phyloP scores from a whole-genome alignment of 2,888 invertebrate species.

The Quadroppia sp. region DNA sequence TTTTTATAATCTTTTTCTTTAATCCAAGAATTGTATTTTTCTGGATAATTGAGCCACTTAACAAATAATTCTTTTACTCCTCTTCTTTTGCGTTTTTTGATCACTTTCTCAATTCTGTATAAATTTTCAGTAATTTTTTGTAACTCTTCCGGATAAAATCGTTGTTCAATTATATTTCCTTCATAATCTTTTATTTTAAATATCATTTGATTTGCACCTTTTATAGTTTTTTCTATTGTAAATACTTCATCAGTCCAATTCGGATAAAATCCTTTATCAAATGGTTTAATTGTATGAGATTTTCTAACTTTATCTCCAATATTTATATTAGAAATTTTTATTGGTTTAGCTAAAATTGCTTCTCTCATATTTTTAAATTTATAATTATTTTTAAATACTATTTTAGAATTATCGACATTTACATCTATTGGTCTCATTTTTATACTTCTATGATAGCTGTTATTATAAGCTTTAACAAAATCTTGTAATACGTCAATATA shows the following conservation, averaged over 20 bases:
- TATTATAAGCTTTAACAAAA: constrained; percentile 2
- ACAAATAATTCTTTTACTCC: constrained; percentile 15
- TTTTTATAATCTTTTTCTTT: not conserved
- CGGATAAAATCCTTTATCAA: constrained; percentile 28
- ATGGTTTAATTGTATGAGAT: not conserved
- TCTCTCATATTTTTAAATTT: no score
- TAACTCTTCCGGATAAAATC: constrained; percentile 29
- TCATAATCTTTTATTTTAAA: constrained; percentile 3
- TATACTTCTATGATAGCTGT: not conserved
- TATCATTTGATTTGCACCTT: not conserved
- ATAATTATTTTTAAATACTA: no score
- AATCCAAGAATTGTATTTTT: constrained; percentile 27
- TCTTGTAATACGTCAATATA: not conserved
- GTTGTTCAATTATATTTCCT: not conserved
- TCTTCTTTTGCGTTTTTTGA: not conserved
- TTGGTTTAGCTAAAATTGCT: no score
- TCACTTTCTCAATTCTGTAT: constrained; percentile 16
- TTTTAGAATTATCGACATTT: not conserved
- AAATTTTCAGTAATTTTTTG: not conserved
- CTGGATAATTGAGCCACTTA: constrained; percentile 37
- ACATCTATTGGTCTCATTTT: constrained; percentile 9
- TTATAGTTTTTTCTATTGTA: constrained; percentile 10
- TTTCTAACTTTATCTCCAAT: constrained; percentile 29
- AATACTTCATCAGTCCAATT: constrained; percentile 31
- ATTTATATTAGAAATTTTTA: not conserved